Base-by-base conservation (phyloP, 1,140 invertebrate species). In the Coelopa frigida region DNA sequence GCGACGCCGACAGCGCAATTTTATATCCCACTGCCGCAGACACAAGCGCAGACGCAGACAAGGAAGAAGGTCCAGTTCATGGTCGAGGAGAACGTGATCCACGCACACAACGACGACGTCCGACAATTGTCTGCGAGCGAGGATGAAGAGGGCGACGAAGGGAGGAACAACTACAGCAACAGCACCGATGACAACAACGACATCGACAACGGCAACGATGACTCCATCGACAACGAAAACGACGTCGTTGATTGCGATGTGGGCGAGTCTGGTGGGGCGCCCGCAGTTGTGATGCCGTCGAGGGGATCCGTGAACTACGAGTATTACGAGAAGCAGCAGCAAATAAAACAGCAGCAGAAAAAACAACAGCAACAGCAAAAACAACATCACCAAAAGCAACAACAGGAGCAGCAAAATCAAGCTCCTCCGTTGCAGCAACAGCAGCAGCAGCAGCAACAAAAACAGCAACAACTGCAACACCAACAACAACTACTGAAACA, bases 1-100 rank as follows among this genome's bases (percentile, higher is more conserved):
- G 52, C 58, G 10, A 56, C 61, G 59, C 74, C 73, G 59, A 73
- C 74, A 51, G 77, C 79, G 49, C 75, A 78, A 55, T 82, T 82
- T 73, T 82, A 82, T 61, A 68, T 82, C 50, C 79, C 80, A 7
- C 74, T 79, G 52, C 79, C 79, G 29, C 66, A 68, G 47, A n/a
- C n/a, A n/a, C n/a, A n/a, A n/a, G n/a, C n/a, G n/a, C n/a, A n/a
- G n/a, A n/a, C n/a, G n/a, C 47, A 46, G 2, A 36, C 67, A 15
- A 59, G 76, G 57, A 78, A 78, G 68, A 73, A 77, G 56, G 77
- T 78, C 42, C 76, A 78, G 61, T 78, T 78, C 71, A 66, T 75
- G 51, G 76, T 77, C 41, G 76, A 78, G 69, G 77, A 72, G 51
- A 75, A 77, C 66, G 54, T 60, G 51, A 54, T 57, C 35, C 50